These are phyloP conservation scores for Tillus elongatus DNA, from an alignment of 2,888 invertebrate genomes.

Conservation along the genomic window DNA sequence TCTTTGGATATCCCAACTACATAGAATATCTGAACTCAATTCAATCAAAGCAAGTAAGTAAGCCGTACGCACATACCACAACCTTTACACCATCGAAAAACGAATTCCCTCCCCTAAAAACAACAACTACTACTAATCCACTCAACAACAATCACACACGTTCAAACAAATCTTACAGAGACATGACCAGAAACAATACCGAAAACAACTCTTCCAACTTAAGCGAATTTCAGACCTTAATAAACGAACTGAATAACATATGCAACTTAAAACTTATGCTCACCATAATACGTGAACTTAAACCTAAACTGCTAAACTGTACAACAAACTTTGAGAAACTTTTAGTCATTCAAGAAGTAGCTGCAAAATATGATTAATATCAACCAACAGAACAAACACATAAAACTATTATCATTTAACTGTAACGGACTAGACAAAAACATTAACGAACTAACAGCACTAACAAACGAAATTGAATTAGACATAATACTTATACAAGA, in stretches of 20 bases:
- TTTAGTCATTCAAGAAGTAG: not conserved
- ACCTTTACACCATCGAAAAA: not conserved
- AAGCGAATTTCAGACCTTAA: not conserved
- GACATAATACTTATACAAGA: conserved; percentile 9
- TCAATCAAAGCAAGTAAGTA: not conserved
- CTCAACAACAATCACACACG: not conserved
- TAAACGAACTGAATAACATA: conserved; percentile 2
- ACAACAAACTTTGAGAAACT: not conserved
- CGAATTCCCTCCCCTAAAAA: not conserved
- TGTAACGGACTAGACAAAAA: conserved; percentile 5
- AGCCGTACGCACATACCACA: not conserved
- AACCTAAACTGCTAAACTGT: not conserved
- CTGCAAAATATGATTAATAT: too few relatives aligned
- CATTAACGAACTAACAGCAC: conserved; percentile 7
- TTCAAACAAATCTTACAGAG: not conserved
- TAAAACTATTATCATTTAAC: conserved; percentile 7
- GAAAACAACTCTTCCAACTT: not conserved
- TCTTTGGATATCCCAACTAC: not conserved
- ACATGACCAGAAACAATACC: not conserved
- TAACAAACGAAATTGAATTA: conserved; percentile 5
- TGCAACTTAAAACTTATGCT: not conserved
- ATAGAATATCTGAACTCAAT: not conserved
- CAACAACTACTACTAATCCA: not conserved
- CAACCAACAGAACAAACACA: not conserved
- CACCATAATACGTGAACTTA: not conserved